These are phyloP conservation scores for Ispidina lecontei DNA, from an alignment of 2,797 vertebrate species.

Conservation along the genomic window DNA sequence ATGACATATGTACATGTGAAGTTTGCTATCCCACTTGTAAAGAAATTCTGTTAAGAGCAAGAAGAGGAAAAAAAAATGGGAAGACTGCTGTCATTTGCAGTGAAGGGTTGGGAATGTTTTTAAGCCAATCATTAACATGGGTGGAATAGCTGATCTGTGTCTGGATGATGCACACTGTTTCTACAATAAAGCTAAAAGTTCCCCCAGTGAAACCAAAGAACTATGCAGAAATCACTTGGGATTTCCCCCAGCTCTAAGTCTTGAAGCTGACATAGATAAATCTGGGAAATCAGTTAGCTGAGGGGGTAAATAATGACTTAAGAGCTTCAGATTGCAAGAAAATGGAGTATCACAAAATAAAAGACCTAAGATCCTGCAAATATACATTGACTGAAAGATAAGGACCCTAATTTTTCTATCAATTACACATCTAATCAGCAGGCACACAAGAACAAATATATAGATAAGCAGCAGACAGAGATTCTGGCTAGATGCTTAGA, in stretches of 20 bases:
- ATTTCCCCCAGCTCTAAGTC: neutral
- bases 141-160: neutral
- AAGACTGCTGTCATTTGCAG: neutral
- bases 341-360: neutral
- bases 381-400: neutral
- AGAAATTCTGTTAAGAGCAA: neutral
- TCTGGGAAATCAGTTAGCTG: neutral
- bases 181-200: neutral
- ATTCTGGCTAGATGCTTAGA: neutral
- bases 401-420: neutral
- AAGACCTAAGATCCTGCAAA: neutral
- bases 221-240: neutral
- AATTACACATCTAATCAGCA: neutral
- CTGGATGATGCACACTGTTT: neutral
- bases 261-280: neutral
- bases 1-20: accelerated
- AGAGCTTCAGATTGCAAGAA: neutral
- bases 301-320: neutral
- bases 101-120: neutral
- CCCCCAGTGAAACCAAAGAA: neutral
- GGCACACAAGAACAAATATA: neutral
- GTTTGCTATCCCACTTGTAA: neutral
- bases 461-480: neutral
- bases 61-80: neutral
- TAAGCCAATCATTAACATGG: neutral